Conservation (phyloP, 2,888 invertebrate genomes). For the Alloscopus bannaensis region DNA sequence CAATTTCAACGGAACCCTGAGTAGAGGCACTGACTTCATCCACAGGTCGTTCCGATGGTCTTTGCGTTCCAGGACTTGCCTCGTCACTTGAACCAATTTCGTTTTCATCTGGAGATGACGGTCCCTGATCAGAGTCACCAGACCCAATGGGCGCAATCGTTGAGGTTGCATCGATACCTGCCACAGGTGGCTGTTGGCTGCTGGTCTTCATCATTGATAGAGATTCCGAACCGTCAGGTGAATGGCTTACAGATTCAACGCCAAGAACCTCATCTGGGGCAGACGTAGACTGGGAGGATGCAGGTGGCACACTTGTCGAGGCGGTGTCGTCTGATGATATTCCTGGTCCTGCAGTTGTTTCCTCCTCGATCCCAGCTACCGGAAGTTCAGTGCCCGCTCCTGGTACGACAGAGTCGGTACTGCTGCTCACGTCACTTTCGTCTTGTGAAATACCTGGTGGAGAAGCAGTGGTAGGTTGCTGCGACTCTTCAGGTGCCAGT, state of each 20-base stretch:
- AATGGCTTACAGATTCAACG: conserved; percentile 54
- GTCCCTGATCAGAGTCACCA: not conserved
- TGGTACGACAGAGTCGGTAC: conserved; percentile 1
- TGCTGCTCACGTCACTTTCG: not conserved
- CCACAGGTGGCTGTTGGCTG: conserved; percentile 16
- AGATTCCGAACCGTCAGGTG: conserved; percentile 57
- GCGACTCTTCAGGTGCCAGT: no score
- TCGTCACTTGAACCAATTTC: conserved; percentile 36
- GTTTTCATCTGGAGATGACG: conserved; percentile 28
- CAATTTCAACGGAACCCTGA: conserved; percentile 22
- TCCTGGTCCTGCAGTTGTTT: not conserved
- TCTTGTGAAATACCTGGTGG: not conserved
- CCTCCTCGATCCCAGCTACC: not conserved
- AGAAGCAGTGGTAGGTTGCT: not conserved
- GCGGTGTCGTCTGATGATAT: conserved; percentile 19
- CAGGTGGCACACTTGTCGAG: conserved; percentile 18
- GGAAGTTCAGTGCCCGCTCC: not conserved
- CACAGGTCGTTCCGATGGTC: conserved; percentile 14
- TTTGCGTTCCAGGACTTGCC: no score
- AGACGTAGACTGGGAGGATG: conserved; percentile 22
- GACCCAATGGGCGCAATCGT: conserved; percentile 5
- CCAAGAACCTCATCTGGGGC: conserved; percentile 46
- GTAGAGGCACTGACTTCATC: conserved; percentile 21
- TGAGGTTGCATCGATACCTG: conserved; percentile 2
- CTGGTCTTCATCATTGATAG: conserved; percentile 52